Evolutionary conservation across 2,113 vertebrate species (phyloP).

Genomic region (Epinephelus fuscoguttatus): DNA sequence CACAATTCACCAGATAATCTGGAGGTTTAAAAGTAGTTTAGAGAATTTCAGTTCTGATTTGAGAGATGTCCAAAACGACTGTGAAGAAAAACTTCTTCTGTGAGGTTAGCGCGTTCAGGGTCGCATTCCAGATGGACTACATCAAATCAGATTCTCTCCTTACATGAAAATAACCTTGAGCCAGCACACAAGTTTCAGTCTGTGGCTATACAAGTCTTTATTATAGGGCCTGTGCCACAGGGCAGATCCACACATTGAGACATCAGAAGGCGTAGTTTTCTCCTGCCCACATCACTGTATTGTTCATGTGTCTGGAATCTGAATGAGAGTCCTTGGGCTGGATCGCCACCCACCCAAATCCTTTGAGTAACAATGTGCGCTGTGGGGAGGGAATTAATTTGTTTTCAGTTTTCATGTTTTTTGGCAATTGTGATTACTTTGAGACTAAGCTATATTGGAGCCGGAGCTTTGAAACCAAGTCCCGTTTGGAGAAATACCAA

Average conservation of each 20-base stretch:
- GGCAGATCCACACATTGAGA: constrained; percentile 30
- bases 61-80: not conserved
- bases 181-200: not conserved
- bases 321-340: constrained; percentile 70
- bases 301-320: constrained; percentile 66
- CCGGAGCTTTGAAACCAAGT: constrained; percentile 52
- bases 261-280: constrained; percentile 12
- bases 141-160: not conserved
- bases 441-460: constrained; percentile 58
- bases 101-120: not conserved
- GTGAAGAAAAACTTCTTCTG: not conserved
- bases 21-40: not conserved
- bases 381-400: constrained; percentile 62
- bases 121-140: not conserved
- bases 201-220: not conserved
- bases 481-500: constrained; percentile 48
- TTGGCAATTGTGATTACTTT: constrained; percentile 67
- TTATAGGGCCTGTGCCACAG: not conserved
- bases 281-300: constrained; percentile 40
- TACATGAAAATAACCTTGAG: not conserved
- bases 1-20: no score
- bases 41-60: not conserved
- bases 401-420: constrained; percentile 69
- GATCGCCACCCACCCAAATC: constrained; percentile 59
- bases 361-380: constrained; percentile 47